A percentile compares a stretch with the other conserved stretches of the same genome.
These are phyloP conservation scores for Diarsia mendica DNA, from an alignment of 2,888 invertebrate genomes.

Conservation along the genomic window DNA sequence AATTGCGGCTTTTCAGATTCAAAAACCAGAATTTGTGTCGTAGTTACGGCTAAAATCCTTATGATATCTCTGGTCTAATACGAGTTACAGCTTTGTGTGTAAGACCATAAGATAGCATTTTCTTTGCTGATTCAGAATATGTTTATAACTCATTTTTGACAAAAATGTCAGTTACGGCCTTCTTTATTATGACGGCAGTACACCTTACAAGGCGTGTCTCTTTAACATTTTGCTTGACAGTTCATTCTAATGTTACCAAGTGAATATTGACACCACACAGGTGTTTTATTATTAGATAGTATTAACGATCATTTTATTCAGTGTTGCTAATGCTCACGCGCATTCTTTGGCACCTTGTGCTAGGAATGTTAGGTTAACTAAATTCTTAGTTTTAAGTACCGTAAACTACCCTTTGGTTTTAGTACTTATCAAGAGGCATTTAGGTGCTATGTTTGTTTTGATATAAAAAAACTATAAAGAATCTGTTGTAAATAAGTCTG, in stretches of 20 bases:
- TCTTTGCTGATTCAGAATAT: too few relatives aligned
- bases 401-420: background rate
- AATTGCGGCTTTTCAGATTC: too few relatives aligned
- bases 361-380: conserved; percentile 30
- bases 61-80: too few relatives aligned
- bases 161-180: too few relatives aligned
- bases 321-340: conserved; percentile 44
- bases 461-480: background rate
- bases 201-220: background rate
- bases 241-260: conserved; percentile 1
- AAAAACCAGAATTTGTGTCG: too few relatives aligned
- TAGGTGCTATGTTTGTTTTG: background rate
- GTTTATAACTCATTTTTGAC: too few relatives aligned
- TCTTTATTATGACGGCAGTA: too few relatives aligned
- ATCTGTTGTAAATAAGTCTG: background rate
- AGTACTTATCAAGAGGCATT: conserved; percentile 8
- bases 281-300: conserved; percentile 53
- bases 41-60: too few relatives aligned
- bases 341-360: conserved; percentile 55
- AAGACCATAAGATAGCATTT: too few relatives aligned
- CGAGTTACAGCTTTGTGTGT: too few relatives aligned
- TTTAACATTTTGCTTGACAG: background rate
- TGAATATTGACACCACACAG: conserved; percentile 6
- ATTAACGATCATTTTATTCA: conserved; percentile 55
- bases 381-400: conserved; percentile 40